A percentile compares a stretch with the other conserved stretches of the same genome.
phyloP scores from a whole-genome alignment of 2,113 vertebrate species.

The Megalops atlanticus region DNA sequence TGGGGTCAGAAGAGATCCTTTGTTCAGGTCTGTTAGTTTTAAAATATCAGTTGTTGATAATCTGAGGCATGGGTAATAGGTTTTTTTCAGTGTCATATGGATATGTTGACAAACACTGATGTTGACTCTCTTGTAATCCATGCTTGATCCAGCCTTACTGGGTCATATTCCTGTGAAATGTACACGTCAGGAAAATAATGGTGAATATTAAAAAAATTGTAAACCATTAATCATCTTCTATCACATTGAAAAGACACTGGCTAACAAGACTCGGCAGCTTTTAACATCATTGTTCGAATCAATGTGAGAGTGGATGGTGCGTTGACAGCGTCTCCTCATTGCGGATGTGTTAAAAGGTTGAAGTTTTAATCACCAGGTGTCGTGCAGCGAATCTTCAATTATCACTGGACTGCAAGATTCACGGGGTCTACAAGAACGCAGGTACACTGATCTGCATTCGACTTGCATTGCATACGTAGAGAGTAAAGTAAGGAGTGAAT shows the following conservation, averaged over 20 bases:
- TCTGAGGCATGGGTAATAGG: background rate
- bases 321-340: background rate
- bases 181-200: no score
- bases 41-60: constrained; percentile 31
- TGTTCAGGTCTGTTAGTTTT: constrained; percentile 41
- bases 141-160: no score
- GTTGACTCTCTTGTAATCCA: background rate
- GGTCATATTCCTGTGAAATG: no score
- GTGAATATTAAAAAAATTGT: no score
- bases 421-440: no score
- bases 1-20: constrained; percentile 46
- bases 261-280: background rate
- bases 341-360: background rate
- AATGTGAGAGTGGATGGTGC: background rate
- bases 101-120: background rate
- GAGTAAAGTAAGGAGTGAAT: background rate
- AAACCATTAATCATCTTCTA: background rate
- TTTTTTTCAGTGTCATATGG: background rate
- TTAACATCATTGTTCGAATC: background rate
- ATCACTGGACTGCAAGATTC: background rate
- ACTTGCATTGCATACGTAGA: no score
- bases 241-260: background rate
- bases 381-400: background rate
- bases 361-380: background rate
- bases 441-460: no score